phyloP scores from a whole-genome alignment of 2,888 invertebrate genomes.

The Lamproptera curius region DNA sequence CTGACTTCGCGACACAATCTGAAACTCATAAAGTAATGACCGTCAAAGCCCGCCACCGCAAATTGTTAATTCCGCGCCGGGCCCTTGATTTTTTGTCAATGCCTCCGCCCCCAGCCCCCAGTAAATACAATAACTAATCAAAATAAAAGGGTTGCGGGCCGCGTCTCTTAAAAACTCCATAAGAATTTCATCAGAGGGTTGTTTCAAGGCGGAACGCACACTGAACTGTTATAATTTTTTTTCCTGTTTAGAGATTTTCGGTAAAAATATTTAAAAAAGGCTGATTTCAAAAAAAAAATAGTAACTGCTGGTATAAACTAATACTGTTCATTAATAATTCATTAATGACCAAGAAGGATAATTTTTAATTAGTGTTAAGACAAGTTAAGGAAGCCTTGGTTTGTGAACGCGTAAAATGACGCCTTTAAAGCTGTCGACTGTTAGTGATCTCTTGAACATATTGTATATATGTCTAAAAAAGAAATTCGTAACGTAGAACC shows the following conservation, averaged over 20 bases:
- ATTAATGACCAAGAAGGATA: background rate
- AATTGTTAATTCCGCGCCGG: conserved; percentile 63
- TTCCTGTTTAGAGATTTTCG: background rate
- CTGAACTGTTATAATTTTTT: conserved; percentile 12
- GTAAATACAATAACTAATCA: conserved; percentile 75
- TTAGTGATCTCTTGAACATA: too few species aligned
- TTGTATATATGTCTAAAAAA: too few species aligned
- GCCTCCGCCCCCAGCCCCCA: conserved; percentile 33
- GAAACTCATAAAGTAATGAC: conserved; percentile 40
- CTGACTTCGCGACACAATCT: conserved; percentile 6
- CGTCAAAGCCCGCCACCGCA: conserved; percentile 44
- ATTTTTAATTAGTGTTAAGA: too few species aligned
- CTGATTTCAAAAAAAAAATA: too few species aligned
- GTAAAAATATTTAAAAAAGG: too few species aligned
- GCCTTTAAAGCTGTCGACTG: too few species aligned
- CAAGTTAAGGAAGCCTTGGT: too few species aligned
- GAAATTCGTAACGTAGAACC: too few species aligned
- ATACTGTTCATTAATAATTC: background rate
- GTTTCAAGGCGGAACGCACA: conserved; percentile 36
- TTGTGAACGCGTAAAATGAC: too few species aligned
- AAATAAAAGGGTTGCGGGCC: conserved; percentile 74
- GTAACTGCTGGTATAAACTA: too few species aligned
- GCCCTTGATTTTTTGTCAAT: conserved; percentile 39
- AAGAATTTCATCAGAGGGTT: conserved; percentile 61
- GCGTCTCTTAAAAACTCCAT: conserved; percentile 72